Base-by-base conservation (phyloP, 2,113 vertebrate species). In the Callipepla squamata region DNA sequence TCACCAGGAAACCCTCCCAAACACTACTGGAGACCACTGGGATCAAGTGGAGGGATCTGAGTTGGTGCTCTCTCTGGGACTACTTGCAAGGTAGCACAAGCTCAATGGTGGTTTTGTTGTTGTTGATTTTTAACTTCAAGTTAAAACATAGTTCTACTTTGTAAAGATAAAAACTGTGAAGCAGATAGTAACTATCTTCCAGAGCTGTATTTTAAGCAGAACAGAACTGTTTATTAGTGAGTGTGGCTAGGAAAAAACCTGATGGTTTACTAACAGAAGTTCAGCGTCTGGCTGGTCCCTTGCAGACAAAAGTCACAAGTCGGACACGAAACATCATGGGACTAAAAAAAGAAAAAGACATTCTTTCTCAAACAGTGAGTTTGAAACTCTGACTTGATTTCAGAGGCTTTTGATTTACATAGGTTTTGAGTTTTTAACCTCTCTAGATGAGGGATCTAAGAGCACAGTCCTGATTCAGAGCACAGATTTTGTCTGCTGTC, bases 1-100 rank as follows among this genome's bases (percentile, higher is more conserved):
- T 93, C 47, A 1, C 89, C 94, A 94, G 93, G 96, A 95, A 95
- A 95, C 89, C 38, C 51, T 95, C 74, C 82, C 88, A 94, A 96
- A 93, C 80, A 90, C 75, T 69, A 82, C 48, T 89, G 92, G 80
- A 92, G 57, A 48, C 15, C 77, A 30, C 17, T 57, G 78, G 69
- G 82, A 85, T 42, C 25, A 47, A 79, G 57, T 2, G 11, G 1
- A 4, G 13, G 51, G n/a, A 58, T 36, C 80, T 91, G 67, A 59
- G 91, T 65, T 7, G 13, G 51, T 72, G 62, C 11, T 85, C 55
- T 83, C 80, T 36, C 11, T n/a, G 45, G 78, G 79, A 53, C 28
- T 87, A 20, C 59, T 87, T 85, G 68, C 45, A 48, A 8, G 3
- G 10, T 61, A 83, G 30, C 73, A 83, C 21, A 85, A 63, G 36